A percentile compares a stretch with the other conserved stretches of the same genome.
Evolutionary conservation across 1,140 invertebrate species (phyloP).

Genomic region (Anoplophora glabripennis): DNA sequence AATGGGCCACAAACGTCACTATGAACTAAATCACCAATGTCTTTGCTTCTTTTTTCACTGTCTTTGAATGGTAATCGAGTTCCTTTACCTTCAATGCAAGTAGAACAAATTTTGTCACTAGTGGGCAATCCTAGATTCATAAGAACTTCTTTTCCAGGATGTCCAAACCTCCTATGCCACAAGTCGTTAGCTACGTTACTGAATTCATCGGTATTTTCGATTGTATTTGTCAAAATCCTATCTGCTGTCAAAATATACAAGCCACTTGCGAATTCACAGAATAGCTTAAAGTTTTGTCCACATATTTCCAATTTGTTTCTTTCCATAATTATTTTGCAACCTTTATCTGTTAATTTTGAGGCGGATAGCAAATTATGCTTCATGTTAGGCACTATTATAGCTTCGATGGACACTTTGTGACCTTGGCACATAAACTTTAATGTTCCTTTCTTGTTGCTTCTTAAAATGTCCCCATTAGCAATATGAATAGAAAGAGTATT

Average conservation of each 20-base stretch:
- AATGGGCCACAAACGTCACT: conserved; percentile 44
- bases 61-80: conserved; percentile 31
- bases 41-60: conserved; percentile 21
- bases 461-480: conserved; percentile 13
- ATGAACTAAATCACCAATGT: conserved; percentile 37
- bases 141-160: conserved; percentile 20
- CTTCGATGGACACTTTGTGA: conserved; percentile 32
- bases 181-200: conserved; percentile 3
- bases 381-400: conserved; percentile 28
- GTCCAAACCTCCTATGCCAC: conserved; percentile 28
- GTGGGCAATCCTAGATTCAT: conserved; percentile 5
- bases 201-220: conserved; percentile 3
- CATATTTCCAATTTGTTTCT: conserved; percentile 35
- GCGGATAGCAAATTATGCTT: conserved; percentile 44
- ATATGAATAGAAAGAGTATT: conserved; percentile 21
- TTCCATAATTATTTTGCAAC: conserved; percentile 13
- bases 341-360: conserved; percentile 36
- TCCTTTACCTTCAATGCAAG: conserved; percentile 34
- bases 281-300: conserved; percentile 47
- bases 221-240: conserved; percentile 3
- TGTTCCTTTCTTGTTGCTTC: conserved; percentile 9
- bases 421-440: conserved; percentile 36
- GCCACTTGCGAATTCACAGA: conserved; percentile 42
- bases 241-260: conserved; percentile 41
- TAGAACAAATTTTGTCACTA: conserved; percentile 26